Conservation (phyloP, 2,113 vertebrate species). For the Oreochromis niloticus region DNA sequence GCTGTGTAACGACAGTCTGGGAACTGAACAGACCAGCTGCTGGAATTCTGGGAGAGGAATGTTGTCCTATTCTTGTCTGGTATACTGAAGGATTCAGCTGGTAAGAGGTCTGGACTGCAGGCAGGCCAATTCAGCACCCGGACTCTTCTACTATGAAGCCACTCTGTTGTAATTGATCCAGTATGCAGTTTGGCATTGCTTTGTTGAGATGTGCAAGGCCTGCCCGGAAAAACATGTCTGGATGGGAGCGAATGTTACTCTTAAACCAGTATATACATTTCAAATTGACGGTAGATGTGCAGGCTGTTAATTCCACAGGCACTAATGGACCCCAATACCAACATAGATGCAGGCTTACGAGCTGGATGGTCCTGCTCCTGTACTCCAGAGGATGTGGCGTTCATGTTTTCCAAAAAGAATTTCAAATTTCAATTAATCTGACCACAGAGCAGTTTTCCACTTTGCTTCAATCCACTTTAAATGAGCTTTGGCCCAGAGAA, state of each 20-base stretch:
- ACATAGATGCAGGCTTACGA: background rate
- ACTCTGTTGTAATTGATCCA: background rate
- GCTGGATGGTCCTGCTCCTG: background rate
- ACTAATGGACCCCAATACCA: background rate
- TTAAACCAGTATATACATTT: background rate
- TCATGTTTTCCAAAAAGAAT: background rate
- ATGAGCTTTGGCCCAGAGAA: background rate
- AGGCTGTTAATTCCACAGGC: background rate
- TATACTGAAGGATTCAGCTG: background rate
- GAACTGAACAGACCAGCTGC: background rate
- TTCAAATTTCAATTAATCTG: background rate
- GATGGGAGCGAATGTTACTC: accelerated
- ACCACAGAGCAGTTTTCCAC: background rate
- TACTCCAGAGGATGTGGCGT: background rate
- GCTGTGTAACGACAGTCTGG: background rate
- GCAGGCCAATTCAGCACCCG: background rate
- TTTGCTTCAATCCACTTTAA: background rate
- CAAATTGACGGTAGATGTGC: background rate
- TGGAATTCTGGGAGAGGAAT: background rate
- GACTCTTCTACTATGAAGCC: background rate
- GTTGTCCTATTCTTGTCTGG: background rate
- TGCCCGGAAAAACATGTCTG: background rate
- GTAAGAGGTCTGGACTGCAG: background rate
- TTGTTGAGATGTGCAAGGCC: background rate
- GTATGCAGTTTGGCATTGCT: background rate